Base-by-base conservation (phyloP, 2,113 vertebrate genomes). In the Muntiacus muntjak region DNA sequence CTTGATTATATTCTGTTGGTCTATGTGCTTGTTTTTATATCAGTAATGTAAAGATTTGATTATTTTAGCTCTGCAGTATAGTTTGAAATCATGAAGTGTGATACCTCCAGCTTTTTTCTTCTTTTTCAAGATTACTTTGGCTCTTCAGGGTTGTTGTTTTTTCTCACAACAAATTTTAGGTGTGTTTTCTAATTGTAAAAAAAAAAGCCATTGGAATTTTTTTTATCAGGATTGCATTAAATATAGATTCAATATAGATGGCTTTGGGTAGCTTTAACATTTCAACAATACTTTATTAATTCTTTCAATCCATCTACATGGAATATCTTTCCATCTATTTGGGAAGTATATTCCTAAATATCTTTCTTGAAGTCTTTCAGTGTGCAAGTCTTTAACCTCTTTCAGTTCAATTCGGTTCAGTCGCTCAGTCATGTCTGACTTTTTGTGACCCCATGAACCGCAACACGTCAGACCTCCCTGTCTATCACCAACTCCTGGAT, bases 391-490 rank as follows among this genome's bases (percentile, higher is more conserved):
- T 79, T 86, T 87, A 6, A 47, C 4, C 15, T 12, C n/a, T 85
- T 78, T 45, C 64, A 36, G 64, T 36, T 67, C 64, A 67, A 8
- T n/a, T 67, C 64, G 10, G 33, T 67, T 67, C 33, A 5, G 33
- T 67, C 33, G 2, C 33, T 67, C 64, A 67, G 17, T 21, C 3
- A 4, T 36, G 33, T 36, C 33, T 67, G 33, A 67, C 33, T n/a
- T 33, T 36, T 67, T 67, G 33, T 0, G 1, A 67, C 17, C 33
- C 64, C 33, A 67, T n/a, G 64, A n/a, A n/a, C 7, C 0, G 0
- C 16, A 67, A 33, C 64, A n/a, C 2, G 0, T 17, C 64, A 67
- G 4, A 4, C 33, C 33, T 36, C 33, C 64, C 64, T 36, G 33
- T n/a, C 33, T 3, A 19, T n/a, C 33, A 36, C 64, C 16, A 67